phyloP scores from a whole-genome alignment of 2,888 invertebrate genomes.

The Lithophane leautieri region DNA sequence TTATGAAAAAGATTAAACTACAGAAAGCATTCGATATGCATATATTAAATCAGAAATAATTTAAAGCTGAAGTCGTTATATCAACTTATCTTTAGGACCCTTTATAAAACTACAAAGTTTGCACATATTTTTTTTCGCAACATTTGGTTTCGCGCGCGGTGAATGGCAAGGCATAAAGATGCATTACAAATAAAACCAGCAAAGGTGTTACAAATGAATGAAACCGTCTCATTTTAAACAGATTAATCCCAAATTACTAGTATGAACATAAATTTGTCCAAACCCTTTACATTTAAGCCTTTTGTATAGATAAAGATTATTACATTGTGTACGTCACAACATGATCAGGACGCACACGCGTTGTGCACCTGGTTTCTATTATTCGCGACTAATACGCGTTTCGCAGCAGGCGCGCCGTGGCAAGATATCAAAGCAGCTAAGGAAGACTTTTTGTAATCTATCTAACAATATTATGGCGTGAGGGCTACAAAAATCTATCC shows the following conservation, averaged over 20 bases:
- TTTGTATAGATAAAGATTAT: conserved; percentile 73
- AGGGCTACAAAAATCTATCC: conserved; percentile 81
- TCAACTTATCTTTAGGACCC: conserved; percentile 69
- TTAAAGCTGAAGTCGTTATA: conserved; percentile 81
- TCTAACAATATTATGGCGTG: conserved; percentile 85
- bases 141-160: conserved; percentile 37
- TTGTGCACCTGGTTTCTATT: conserved; percentile 73
- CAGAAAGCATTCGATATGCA: conserved; percentile 73
- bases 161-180: conserved; percentile 67
- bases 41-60: conserved; percentile 76
- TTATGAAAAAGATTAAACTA: conserved; percentile 69
- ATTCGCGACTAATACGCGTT: conserved; percentile 69
- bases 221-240: conserved; percentile 76
- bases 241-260: conserved; percentile 81
- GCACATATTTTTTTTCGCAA: conserved; percentile 43
- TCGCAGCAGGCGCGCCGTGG: conserved; percentile 68
- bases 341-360: conserved; percentile 70
- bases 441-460: conserved; percentile 72
- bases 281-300: conserved; percentile 75
- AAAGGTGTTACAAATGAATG: conserved; percentile 79
- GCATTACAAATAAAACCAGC: conserved; percentile 72
- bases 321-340: conserved; percentile 77
- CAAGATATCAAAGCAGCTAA: conserved; percentile 66
- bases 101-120: conserved; percentile 61
- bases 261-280: conserved; percentile 78